These are phyloP conservation scores for Eumaeus atala DNA, from an alignment of 1,140 invertebrate species.

Conservation along the genomic window DNA sequence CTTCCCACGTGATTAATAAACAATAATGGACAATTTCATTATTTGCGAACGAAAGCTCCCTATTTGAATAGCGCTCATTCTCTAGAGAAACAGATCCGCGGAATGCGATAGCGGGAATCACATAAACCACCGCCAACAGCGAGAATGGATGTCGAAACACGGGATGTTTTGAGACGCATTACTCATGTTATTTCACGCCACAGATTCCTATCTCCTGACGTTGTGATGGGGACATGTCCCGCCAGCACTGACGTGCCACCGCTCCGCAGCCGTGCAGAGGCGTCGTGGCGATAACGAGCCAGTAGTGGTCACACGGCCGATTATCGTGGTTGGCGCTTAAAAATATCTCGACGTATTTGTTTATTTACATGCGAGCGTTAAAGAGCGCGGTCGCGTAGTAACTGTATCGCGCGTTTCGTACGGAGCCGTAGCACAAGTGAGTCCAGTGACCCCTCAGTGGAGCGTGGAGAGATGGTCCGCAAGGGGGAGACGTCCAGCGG, in stretches of 20 bases:
- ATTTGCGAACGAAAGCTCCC: slow-evolving; percentile 32
- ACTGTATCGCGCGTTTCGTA: no score
- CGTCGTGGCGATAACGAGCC: slow-evolving; percentile 59
- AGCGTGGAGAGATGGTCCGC: slow-evolving; percentile 65
- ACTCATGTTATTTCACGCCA: background rate
- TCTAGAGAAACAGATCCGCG: slow-evolving; percentile 21
- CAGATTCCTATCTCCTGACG: slow-evolving; percentile 34
- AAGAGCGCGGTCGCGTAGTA: background rate
- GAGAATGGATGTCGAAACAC: slow-evolving; percentile 16
- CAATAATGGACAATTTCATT: slow-evolving; percentile 30
- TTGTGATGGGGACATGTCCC: slow-evolving; percentile 18
- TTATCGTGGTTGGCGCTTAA: slow-evolving; percentile 60
- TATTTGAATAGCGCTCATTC: slow-evolving; percentile 33
- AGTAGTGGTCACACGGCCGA: slow-evolving; percentile 61
- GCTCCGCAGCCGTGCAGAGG: slow-evolving; percentile 2
- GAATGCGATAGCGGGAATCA: slow-evolving; percentile 1
- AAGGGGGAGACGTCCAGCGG: slow-evolving; percentile 56
- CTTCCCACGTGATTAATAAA: slow-evolving; percentile 33
- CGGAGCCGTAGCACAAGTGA: no score
- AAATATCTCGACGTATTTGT: slow-evolving; percentile 9
- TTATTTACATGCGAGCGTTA: background rate
- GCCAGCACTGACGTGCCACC: background rate
- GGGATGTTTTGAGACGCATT: slow-evolving; percentile 4
- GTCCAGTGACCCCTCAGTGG: slow-evolving; percentile 62
- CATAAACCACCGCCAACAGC: background rate